These are phyloP conservation scores for Syrmaticus mikado DNA, from an alignment of 2,113 vertebrate species.

Conservation along the genomic window DNA sequence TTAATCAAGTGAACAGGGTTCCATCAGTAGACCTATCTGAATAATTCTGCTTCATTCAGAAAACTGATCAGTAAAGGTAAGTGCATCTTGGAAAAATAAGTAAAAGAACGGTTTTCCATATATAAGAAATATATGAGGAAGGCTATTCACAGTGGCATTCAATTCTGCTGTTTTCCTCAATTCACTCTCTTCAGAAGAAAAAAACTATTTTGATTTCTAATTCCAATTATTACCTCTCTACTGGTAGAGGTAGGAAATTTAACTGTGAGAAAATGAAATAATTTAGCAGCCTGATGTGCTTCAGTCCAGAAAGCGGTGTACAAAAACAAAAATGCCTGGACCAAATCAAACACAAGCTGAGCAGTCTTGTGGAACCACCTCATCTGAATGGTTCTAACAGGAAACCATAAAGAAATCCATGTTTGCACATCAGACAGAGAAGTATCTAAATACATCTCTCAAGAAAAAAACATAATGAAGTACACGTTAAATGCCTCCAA, in stretches of 20 bases:
- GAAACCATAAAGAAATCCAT: neutral
- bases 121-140: neutral
- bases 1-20: slow-evolving; percentile 66
- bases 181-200: neutral
- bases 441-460: neutral
- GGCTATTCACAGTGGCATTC: neutral
- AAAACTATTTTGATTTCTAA: slow-evolving; percentile 4
- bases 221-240: neutral
- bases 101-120: neutral
- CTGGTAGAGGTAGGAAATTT: neutral
- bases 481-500: neutral
- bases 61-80: slow-evolving; percentile 51
- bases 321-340: neutral
- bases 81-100: slow-evolving; percentile 32
- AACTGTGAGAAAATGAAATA: neutral
- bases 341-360: neutral
- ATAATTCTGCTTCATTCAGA: slow-evolving; percentile 56
- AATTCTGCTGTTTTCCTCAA: neutral
- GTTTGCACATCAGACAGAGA: neutral
- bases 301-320: neutral
- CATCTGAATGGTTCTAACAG: neutral
- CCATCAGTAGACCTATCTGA: slow-evolving; percentile 49
- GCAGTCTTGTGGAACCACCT: neutral
- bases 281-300: neutral
- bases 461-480: slow-evolving; percentile 4